A percentile compares a stretch with the other conserved stretches of the same genome.
phyloP scores from a whole-genome alignment of 2,113 vertebrate species.

The Nerophis ophidion region DNA sequence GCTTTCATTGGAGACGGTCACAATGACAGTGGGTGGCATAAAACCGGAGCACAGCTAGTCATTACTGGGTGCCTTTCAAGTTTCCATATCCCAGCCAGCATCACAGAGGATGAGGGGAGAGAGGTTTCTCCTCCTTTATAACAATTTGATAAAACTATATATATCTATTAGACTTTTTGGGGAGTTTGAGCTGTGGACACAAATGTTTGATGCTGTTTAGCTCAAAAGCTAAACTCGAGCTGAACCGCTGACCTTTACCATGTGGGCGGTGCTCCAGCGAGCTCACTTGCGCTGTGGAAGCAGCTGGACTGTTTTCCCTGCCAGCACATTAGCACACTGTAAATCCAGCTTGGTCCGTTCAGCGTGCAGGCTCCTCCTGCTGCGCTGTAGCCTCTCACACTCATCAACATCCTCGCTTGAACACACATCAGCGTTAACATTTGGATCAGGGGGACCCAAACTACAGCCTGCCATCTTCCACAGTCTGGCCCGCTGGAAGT shows the following conservation, averaged over 20 bases:
- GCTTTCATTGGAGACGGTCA: slow-evolving; percentile 21
- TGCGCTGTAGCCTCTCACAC: slow-evolving; percentile 18
- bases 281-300: slow-evolving; percentile 35
- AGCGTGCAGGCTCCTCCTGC: slow-evolving; percentile 41
- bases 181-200: slow-evolving; percentile 1
- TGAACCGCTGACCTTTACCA: slow-evolving; percentile 52
- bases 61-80: not conserved
- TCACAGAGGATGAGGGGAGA: not conserved
- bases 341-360: slow-evolving; percentile 41
- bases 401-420: slow-evolving; percentile 24
- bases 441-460: not conserved
- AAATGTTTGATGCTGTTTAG: slow-evolving; percentile 33
- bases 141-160: not conserved
- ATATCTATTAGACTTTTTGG: not conserved
- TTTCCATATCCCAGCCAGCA: not conserved
- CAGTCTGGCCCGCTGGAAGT: no score
- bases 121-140: not conserved
- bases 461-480: no score
- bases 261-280: slow-evolving; percentile 43
- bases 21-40: slow-evolving; percentile 6
- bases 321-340: slow-evolving; percentile 44
- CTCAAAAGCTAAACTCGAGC: slow-evolving; percentile 30
- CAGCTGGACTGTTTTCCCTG: slow-evolving; percentile 56
- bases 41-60: slow-evolving; percentile 12
- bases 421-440: slow-evolving; percentile 17